Percentiles rank a stretch among this genome's conserved stretches.
phyloP scores from a whole-genome alignment of 2,797 vertebrate genomes.

The Oreonectes daqikongensis region DNA sequence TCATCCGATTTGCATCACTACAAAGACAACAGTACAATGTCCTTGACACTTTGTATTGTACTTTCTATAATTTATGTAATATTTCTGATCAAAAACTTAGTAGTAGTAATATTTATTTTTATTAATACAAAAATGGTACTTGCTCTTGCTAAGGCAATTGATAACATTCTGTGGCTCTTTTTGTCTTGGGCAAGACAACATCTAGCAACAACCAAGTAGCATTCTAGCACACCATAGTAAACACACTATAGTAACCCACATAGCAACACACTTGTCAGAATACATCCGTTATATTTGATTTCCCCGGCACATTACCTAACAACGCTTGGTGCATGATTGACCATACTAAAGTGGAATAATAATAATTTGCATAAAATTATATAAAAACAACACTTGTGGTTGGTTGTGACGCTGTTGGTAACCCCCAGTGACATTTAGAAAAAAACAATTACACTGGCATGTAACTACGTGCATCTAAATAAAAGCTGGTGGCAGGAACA shows the following conservation, averaged over 20 bases:
- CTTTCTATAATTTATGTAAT: slow-evolving; percentile 37
- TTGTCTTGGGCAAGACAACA: too few relatives aligned
- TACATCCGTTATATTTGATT: neutral
- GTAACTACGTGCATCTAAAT: slow-evolving; percentile 15
- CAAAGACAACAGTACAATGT: slow-evolving; percentile 78
- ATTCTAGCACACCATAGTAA: neutral
- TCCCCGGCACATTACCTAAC: neutral
- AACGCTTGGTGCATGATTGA: neutral
- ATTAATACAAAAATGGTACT: too few relatives aligned
- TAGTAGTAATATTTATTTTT: too few relatives aligned
- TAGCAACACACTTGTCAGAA: neutral
- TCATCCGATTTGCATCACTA: slow-evolving; percentile 83
- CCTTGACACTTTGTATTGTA: slow-evolving; percentile 68
- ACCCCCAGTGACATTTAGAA: neutral
- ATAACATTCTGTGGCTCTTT: too few relatives aligned
- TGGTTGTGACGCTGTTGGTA: neutral
- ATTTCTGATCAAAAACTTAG: slow-evolving; percentile 57
- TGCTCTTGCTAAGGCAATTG: too few relatives aligned
- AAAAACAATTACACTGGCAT: slow-evolving; percentile 18
- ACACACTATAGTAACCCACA: neutral
- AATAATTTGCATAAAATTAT: neutral
- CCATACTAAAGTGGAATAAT: neutral
- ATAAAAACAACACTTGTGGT: too few relatives aligned
- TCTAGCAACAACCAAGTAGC: neutral
- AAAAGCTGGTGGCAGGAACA: slow-evolving; percentile 67